These are phyloP conservation scores for Rhinoraja longicauda DNA, from an alignment of 2,797 vertebrate genomes.

Conservation along the genomic window DNA sequence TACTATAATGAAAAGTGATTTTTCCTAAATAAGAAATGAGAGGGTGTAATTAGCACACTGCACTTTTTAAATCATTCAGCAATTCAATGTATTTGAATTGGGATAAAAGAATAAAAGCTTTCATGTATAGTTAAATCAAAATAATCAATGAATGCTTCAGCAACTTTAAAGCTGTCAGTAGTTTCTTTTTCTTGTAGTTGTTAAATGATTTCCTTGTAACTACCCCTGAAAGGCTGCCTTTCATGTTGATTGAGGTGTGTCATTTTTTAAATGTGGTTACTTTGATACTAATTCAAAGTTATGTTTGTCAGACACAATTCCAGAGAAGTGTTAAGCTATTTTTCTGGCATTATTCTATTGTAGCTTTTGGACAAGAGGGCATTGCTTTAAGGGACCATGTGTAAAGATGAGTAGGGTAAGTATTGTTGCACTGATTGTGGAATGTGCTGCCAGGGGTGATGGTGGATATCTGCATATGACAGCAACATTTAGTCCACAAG, in stretches of 20 bases:
- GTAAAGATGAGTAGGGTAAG: no score
- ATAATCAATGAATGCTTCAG: constrained; percentile 56
- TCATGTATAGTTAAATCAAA: constrained; percentile 70
- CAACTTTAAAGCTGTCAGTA: constrained; percentile 23
- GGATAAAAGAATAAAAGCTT: constrained; percentile 72
- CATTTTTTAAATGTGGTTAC: background rate
- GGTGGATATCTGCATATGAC: no score
- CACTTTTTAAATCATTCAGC: constrained; percentile 70
- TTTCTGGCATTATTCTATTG: background rate
- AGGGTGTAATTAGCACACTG: constrained; percentile 70
- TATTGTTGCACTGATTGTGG: no score
- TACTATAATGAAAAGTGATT: constrained; percentile 76
- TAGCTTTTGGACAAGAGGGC: background rate
- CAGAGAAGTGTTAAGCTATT: background rate
- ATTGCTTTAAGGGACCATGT: no score
- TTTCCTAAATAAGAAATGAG: constrained; percentile 75
- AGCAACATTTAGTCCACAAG: no score
- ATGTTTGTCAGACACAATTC: background rate
- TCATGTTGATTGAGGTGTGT: background rate
- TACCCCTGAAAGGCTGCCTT: background rate
- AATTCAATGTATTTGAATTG: constrained; percentile 73
- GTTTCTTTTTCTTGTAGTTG: background rate
- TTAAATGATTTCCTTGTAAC: constrained; percentile 20
- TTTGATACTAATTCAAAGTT: background rate
- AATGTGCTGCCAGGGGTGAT: no score